Base-by-base conservation (phyloP, 2,888 invertebrate genomes). In the Macrophya alboannulata region DNA sequence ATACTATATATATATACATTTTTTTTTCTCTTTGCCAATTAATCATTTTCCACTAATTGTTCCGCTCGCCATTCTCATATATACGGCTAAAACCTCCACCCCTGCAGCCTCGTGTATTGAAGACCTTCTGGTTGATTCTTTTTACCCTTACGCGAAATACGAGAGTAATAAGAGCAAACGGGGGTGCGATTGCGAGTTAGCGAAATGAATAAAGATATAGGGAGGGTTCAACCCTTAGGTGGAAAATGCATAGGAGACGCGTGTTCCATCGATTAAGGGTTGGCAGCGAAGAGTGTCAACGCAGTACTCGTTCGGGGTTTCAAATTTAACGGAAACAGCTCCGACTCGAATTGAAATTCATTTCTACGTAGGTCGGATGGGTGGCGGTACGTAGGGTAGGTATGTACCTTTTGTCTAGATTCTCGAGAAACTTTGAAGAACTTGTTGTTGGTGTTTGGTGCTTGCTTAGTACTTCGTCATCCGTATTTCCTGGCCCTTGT, bases 161-260 rank as follows among this genome's bases (percentile, higher is more conserved):
- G 77, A 51, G 31, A 55, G 77, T n/a, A 55, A 40, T 51, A 17
- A 10, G 77, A 76, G 71, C 21, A 68, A 82, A 59, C 59, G 77
- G 82, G 82, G 74, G 83, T 45, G 85, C 72, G 65, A 84, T 43
- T 12, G 43, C 17, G 21, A 43, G 40, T 37, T 10, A 12, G 74
- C 21, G 71, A 55, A 79, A 81, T 85, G 68, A 86, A 85, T 87
- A 82, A 86, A 71, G 86, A 86, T 9, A 31, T 72, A 48, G 59
- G 40, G 74, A 25, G 86, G 31, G 76, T 76, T 81, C 84, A 86
- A 77, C 82, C 84, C 68, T 81, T 76, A 62, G 62, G 62, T n/a
- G n/a, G 43, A 45, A 62, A 81, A 81, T 43, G 81, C 81, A 59
- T 85, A 21, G 79, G 45, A 84, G 37, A 71, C 84, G 59, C 21